phyloP scores from a whole-genome alignment of 2,113 vertebrate species.

The Gulo gulo region DNA sequence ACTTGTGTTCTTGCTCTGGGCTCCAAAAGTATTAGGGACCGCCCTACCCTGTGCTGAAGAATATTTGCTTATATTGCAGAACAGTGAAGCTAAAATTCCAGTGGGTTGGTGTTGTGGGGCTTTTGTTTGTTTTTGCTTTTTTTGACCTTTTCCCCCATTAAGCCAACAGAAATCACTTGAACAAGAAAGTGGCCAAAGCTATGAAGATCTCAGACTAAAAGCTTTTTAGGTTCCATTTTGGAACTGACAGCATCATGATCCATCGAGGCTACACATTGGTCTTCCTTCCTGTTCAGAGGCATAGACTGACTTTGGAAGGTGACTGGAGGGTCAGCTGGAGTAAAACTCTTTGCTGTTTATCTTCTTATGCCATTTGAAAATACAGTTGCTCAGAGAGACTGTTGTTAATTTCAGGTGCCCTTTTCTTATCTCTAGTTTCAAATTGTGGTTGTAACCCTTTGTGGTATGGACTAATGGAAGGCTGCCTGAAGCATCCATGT shows the following conservation, averaged over 20 bases:
- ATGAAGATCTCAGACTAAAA: constrained; percentile 12
- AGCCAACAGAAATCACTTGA: constrained; percentile 12
- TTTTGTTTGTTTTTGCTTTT: constrained; percentile 36
- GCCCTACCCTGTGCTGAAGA: background rate
- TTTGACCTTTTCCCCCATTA: background rate
- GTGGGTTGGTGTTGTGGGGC: background rate
- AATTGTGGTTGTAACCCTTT: constrained; percentile 61
- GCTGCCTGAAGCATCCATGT: constrained; percentile 8
- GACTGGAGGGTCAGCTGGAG: background rate
- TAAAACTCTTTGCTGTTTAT: background rate
- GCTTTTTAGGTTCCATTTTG: background rate
- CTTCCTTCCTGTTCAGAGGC: constrained; percentile 22
- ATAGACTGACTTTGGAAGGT: background rate
- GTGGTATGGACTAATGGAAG: constrained; percentile 57
- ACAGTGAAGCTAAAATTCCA: background rate
- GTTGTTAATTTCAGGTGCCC: constrained; percentile 58
- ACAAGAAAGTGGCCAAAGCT: background rate
- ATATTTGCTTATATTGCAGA: background rate
- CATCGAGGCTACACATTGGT: background rate
- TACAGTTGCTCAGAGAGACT: background rate
- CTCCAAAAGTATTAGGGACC: background rate
- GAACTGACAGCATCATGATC: background rate
- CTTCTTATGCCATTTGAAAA: constrained; percentile 44
- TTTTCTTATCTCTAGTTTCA: background rate
- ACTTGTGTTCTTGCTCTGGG: background rate